Evolutionary conservation across 2,113 vertebrate species (phyloP).

Genomic region (Eira barbara): DNA sequence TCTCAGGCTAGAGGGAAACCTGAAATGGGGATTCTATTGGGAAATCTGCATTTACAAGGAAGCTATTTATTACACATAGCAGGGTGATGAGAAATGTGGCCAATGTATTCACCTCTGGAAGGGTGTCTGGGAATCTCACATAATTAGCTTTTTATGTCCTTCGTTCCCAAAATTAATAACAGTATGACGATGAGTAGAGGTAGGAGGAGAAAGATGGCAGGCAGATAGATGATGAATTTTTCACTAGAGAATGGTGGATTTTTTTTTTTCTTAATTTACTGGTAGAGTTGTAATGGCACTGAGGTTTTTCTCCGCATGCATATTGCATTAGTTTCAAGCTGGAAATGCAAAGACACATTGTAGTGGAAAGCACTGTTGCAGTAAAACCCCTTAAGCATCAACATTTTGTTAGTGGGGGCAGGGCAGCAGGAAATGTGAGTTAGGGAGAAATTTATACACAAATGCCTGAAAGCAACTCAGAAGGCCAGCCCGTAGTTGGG

Average conservation of each 20-base stretch:
- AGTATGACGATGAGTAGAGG: not conserved
- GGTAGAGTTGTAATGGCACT: not conserved
- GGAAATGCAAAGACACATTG: not conserved
- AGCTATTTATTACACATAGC: slow-evolving; percentile 50
- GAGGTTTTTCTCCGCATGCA: not conserved
- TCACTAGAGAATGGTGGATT: slow-evolving; percentile 2
- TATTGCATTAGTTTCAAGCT: not conserved
- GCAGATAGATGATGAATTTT: not conserved
- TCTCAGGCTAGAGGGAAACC: slow-evolving; percentile 43
- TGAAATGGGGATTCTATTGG: slow-evolving; percentile 13
- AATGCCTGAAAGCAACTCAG: not conserved
- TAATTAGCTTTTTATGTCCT: slow-evolving; percentile 55
- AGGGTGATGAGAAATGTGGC: slow-evolving; percentile 35
- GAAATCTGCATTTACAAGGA: slow-evolving; percentile 56
- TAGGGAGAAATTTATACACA: not conserved
- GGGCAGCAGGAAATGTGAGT: not conserved
- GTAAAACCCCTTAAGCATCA: not conserved
- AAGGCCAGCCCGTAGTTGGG: not conserved
- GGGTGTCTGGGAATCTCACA: slow-evolving; percentile 53
- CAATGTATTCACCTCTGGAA: slow-evolving; percentile 28
- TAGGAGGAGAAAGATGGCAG: not conserved
- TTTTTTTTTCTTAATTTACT: not conserved
- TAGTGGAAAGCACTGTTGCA: not conserved
- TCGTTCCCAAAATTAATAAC: slow-evolving; percentile 64
- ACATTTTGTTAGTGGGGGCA: not conserved